Evolutionary conservation across 2,888 invertebrate species (phyloP).

Genomic region (Chymomyza amoena): DNA sequence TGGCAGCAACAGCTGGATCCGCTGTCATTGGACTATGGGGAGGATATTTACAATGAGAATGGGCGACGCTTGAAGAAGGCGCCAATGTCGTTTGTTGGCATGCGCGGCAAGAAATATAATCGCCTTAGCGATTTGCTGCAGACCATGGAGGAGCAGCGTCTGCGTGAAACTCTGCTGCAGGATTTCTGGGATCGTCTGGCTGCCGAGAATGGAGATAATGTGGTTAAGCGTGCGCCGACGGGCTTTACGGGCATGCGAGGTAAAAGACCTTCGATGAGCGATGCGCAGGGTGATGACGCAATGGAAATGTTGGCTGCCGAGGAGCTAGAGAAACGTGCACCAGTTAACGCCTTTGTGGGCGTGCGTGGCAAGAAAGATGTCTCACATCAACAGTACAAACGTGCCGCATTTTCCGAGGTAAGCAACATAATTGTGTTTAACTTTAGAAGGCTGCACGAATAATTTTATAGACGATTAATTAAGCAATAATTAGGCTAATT

Average conservation of each 20-base stretch:
- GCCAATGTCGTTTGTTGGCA: constrained; percentile 68
- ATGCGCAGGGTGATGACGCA: constrained; percentile 29
- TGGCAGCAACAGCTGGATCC: constrained; percentile 8
- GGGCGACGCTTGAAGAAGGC: constrained; percentile 69
- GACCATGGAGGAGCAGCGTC: constrained; percentile 64
- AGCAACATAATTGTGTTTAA: background rate
- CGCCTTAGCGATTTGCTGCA: constrained; percentile 58
- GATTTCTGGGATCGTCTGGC: constrained; percentile 56
- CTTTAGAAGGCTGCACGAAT: background rate
- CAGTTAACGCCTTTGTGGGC: constrained; percentile 78
- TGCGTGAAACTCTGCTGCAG: constrained; percentile 55
- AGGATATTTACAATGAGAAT: constrained; percentile 43
- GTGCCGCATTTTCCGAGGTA: constrained; percentile 63
- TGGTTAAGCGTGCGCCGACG: constrained; percentile 80
- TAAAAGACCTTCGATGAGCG: constrained; percentile 74
- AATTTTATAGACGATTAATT: background rate
- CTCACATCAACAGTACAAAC: constrained; percentile 69
- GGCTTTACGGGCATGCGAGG: constrained; percentile 85
- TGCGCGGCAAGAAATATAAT: constrained; percentile 72
- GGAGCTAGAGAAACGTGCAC: constrained; percentile 64
- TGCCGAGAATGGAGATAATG: constrained; percentile 12
- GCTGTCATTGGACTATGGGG: constrained; percentile 37
- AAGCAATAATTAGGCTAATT: no score
- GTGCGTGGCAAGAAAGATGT: constrained; percentile 81
- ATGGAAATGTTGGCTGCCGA: constrained; percentile 46